Conservation (phyloP, 2,888 invertebrate species). For the Hipparchia semele region DNA sequence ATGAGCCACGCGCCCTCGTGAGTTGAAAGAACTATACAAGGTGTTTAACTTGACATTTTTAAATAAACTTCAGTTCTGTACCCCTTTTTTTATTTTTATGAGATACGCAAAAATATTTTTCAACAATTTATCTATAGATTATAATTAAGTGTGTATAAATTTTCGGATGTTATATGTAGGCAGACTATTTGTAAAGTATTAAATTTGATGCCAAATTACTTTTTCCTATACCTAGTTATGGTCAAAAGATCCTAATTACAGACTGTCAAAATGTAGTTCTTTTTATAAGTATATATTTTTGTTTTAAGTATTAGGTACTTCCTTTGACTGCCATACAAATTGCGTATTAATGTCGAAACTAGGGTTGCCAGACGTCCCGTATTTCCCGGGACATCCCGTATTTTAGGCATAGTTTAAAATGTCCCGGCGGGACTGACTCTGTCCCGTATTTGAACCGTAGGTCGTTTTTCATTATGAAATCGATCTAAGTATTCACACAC, state of each 20-base stretch:
- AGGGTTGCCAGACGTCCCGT: too few relatives aligned
- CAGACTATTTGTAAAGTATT: conserved; percentile 41
- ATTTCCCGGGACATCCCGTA: too few relatives aligned
- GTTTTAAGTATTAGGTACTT: too few relatives aligned
- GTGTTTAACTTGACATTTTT: background rate
- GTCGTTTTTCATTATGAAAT: too few relatives aligned
- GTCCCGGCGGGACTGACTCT: too few relatives aligned
- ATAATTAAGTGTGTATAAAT: conserved; percentile 41
- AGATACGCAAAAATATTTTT: conserved; percentile 43
- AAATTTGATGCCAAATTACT: conserved; percentile 58
- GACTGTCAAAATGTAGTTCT: background rate
- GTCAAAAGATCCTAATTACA: conserved; percentile 33
- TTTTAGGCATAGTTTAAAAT: too few relatives aligned
- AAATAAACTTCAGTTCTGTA: conserved; percentile 7
- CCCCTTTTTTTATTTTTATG: conserved; percentile 22
- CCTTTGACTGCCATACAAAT: too few relatives aligned
- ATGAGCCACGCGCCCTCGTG: too few relatives aligned
- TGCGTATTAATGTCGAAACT: too few relatives aligned
- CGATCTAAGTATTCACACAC: too few relatives aligned
- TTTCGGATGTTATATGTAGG: conserved; percentile 52
- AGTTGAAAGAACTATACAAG: background rate
- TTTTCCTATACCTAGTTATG: conserved; percentile 30
- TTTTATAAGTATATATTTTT: background rate
- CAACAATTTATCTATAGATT: conserved; percentile 42
- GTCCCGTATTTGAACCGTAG: too few relatives aligned